Evolutionary conservation across 1,140 invertebrate species (phyloP).

Genomic region (Mercenaria mercenaria): DNA sequence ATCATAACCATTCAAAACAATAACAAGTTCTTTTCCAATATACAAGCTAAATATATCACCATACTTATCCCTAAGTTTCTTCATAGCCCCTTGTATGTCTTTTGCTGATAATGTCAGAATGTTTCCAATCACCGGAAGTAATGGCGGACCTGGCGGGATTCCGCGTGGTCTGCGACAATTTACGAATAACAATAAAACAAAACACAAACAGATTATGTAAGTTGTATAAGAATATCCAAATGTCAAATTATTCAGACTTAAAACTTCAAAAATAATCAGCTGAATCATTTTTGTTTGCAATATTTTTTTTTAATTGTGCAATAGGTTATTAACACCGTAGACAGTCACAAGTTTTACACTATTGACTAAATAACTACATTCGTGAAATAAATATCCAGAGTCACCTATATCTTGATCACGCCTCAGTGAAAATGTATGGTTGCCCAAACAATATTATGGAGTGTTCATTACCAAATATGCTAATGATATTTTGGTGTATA

Average conservation of each 20-base stretch:
- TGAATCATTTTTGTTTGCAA: not conserved
- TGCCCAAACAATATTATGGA: not conserved
- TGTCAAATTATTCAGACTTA: not conserved
- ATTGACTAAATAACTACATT: not conserved
- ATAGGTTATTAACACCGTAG: not conserved
- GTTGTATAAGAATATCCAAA: not conserved
- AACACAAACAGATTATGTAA: not conserved
- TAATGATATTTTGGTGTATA: not conserved
- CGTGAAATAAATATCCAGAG: not conserved
- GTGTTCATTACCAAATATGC: not conserved
- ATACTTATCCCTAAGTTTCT: not conserved
- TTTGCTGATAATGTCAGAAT: not conserved
- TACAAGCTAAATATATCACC: slow-evolving; percentile 52
- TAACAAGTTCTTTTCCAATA: slow-evolving; percentile 49
- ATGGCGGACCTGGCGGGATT: slow-evolving; percentile 9
- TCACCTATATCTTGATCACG: not conserved
- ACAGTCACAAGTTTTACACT: not conserved
- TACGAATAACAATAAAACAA: not conserved
- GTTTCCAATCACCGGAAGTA: slow-evolving; percentile 22
- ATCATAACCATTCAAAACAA: slow-evolving; percentile 65
- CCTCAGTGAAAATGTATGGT: not conserved
- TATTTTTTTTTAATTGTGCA: not conserved
- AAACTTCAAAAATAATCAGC: not conserved
- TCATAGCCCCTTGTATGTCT: not conserved
- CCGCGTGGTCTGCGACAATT: not conserved